phyloP scores from a whole-genome alignment of 2,113 vertebrate species.

The Chlorodrepanis virens region DNA sequence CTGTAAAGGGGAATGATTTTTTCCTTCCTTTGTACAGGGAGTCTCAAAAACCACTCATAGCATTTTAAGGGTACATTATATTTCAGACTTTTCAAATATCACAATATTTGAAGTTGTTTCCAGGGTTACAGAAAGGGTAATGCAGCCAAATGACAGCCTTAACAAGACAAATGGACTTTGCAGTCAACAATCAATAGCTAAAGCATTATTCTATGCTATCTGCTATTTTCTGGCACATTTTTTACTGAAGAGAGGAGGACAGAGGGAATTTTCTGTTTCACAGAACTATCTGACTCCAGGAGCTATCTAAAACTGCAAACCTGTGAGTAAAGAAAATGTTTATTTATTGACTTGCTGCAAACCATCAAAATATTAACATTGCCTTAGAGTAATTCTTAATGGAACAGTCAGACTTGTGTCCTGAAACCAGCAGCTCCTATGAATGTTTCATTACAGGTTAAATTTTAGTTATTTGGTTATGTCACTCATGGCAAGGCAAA shows the following conservation, averaged over 20 bases:
- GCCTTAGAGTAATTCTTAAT: not conserved
- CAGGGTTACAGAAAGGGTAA: conserved; percentile 14
- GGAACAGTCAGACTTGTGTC: not conserved
- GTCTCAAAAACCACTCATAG: not conserved
- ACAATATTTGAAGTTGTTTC: not conserved
- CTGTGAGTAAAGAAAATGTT: not conserved
- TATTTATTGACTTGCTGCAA: not conserved
- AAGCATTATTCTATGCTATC: not conserved
- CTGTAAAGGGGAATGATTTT: not conserved
- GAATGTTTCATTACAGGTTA: not conserved
- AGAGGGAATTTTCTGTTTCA: not conserved
- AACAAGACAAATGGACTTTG: conserved; percentile 26
- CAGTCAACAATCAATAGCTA: not conserved
- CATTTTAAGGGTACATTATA: not conserved
- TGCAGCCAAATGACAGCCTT: not conserved
- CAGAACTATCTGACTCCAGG: not conserved
- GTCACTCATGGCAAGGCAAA: not conserved
- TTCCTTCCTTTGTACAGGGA: not conserved
- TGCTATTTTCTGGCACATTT: not conserved
- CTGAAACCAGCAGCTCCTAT: not conserved
- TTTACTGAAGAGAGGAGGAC: not conserved
- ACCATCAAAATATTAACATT: not conserved
- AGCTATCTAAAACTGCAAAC: not conserved
- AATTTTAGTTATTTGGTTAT: not conserved
- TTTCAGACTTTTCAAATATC: not conserved